Evolutionary conservation across 2,113 vertebrate species (phyloP), one percentile per base, ranked within the genome.

Genomic region (Pterophyllum scalare): DNA sequence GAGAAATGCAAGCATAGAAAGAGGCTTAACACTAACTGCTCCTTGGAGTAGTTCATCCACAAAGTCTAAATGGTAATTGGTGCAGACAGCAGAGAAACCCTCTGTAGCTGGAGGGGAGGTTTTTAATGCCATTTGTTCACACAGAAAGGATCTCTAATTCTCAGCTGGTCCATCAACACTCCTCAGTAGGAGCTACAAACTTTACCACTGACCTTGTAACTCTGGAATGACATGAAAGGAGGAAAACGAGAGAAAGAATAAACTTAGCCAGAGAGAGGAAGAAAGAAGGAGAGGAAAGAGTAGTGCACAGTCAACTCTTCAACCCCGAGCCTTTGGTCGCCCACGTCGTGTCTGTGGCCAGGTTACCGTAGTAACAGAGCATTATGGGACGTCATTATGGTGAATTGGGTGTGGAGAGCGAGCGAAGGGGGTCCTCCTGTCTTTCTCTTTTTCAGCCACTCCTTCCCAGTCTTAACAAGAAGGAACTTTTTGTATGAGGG

Each of bases 291-390:
- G 60, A 61, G 64, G 49, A 33, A 57, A 56, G 58, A 77, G 60
- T 4, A 2, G 35, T 43, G 61, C 87, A 64, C 82, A 75, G 14
- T 87, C 72, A 79, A 89, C 83, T 86, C 86, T 78, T 91, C 72
- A 86, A 88, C 92, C 88, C 84, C 79, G 80, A 92, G 59, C 79
- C 83, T 89, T 87, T 80, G 64, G 81, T 90, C 88, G 88, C 92
- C 91, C 91, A 92, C 92, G 64, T 84, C 14, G 83, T 83, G 82
- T 93, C 88, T 95, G 91, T 93, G 92, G 92, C 88, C 87, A 87
- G 89, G 94, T 94, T 94, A 83, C 92, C 83, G 64, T 91, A 87
- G 94, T 79, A 93, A 94, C 89, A 12, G 79, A 81, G 82, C 62
- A 87, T 91, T 93, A 91, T 65, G 84, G 88, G 52, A 91, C 70